Evolutionary conservation across 2,888 invertebrate genomes (phyloP), one percentile per base, ranked within the genome.

Genomic region (Tachina grossa): DNA sequence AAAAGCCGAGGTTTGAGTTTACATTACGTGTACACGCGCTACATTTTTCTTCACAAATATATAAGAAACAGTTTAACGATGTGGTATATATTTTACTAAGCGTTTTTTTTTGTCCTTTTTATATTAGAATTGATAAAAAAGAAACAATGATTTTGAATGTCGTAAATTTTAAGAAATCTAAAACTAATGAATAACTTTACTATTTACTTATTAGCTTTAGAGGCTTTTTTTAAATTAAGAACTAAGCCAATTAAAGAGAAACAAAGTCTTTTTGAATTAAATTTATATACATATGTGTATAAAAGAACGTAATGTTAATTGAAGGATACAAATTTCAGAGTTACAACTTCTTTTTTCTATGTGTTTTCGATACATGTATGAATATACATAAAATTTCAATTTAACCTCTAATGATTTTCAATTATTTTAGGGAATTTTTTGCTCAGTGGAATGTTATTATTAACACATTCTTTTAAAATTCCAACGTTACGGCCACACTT

Each of bases 1-100:
- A 9, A 39, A 39, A 13, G 49, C n/a, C 11, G 14, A 16, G 53
- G 84, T 79, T 49, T 79, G 83, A 69, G 79, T 63, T 66, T 45
- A 66, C 45, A 59, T 66, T 59, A 77, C 66, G 43, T 57, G 49
- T 53, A 78, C 65, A 83, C 78, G 69, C 61, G 74, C 65, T 43
- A 47, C 13, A 68, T 31, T 63, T 71, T 57, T 61, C 13, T 41
- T 19, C 10, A 45, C 13, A 59, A 69, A 72, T 31, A 59, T 49
- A 16, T n/a, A 9, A 55, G 14, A 53, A 53, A 22, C 19, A 19
- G 11, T 53, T 53, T 6, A 51, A 16, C 51, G 16, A 51, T 57
- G 19, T 16, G 3, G 9, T 55, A 39, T n/a, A 59, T 39, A 31
- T 31, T 31, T 31, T 0, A 31, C 31, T 31, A 31, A 31, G 31